A percentile compares a stretch with the other conserved stretches of the same genome.
These are phyloP conservation scores for Platycheirus rosarum DNA, from an alignment of 2,888 invertebrate species.

Conservation along the genomic window DNA sequence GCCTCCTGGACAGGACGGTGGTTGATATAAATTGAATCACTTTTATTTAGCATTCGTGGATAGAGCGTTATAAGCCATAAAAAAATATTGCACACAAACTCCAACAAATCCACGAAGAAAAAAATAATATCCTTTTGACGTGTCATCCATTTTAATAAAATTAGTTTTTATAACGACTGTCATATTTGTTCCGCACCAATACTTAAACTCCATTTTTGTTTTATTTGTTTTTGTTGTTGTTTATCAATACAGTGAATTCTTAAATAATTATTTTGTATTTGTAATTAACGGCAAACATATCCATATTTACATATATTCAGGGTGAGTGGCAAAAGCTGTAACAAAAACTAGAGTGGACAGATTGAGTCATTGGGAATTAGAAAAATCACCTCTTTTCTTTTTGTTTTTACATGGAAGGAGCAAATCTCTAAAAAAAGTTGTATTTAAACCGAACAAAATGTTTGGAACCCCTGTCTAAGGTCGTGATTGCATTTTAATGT, in stretches of 20 bases:
- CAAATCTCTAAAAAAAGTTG: too few relatives aligned
- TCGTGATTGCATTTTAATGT: too few relatives aligned
- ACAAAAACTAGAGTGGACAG: too few relatives aligned
- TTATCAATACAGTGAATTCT: conserved; percentile 7
- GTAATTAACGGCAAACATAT: conserved; percentile 13
- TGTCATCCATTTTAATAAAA: conserved; percentile 39
- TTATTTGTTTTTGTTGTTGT: background rate
- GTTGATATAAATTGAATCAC: conserved; percentile 38
- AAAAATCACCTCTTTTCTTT: too few relatives aligned
- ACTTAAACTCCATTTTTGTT: conserved; percentile 4
- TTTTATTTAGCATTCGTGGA: conserved; percentile 21
- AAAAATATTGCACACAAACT: conserved; percentile 19
- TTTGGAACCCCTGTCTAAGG: too few relatives aligned
- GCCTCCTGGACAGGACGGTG: conserved; percentile 32
- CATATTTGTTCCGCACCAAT: conserved; percentile 34
- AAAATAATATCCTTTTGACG: conserved; percentile 37
- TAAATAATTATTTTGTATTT: conserved; percentile 14
- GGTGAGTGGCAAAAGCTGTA: too few relatives aligned
- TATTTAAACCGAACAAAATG: too few relatives aligned
- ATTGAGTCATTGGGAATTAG: too few relatives aligned
- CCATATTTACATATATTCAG: too few relatives aligned
- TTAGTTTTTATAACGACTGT: conserved; percentile 28
- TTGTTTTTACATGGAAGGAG: too few relatives aligned
- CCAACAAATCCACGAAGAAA: conserved; percentile 32
- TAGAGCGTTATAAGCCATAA: conserved; percentile 19